phyloP scores from a whole-genome alignment of 1,140 invertebrate genomes.

The Drosophila kepulauana region DNA sequence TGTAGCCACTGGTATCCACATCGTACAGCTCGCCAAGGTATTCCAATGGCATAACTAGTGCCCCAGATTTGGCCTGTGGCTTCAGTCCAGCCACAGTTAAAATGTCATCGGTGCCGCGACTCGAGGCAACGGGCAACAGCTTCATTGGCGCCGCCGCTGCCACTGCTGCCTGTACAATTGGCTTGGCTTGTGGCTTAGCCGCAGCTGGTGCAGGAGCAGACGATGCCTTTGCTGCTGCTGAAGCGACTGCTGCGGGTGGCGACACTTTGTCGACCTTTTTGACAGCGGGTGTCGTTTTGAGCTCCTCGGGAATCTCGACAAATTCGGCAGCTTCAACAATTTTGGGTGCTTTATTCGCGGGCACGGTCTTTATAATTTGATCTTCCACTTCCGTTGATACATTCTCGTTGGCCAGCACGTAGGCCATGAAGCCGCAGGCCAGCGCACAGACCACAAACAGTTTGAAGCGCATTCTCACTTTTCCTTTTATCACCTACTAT shows the following conservation, averaged over 20 bases:
- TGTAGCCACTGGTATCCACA: conserved; percentile 71
- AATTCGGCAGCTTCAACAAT: conserved; percentile 45
- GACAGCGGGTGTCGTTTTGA: conserved; percentile 26
- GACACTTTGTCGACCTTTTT: conserved; percentile 43
- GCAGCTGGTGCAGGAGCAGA: neutral
- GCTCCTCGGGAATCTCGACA: conserved; percentile 44
- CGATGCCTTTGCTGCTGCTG: conserved; percentile 3
- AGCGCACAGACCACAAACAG: conserved; percentile 77
- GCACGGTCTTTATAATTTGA: conserved; percentile 45
- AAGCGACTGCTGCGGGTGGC: neutral
- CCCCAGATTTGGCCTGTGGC: conserved; percentile 63
- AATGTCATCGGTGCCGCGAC: conserved; percentile 68
- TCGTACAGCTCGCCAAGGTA: conserved; percentile 79
- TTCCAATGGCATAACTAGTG: conserved; percentile 60
- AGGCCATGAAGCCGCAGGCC: conserved; percentile 77
- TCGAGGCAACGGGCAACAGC: conserved; percentile 53
- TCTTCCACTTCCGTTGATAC: conserved; percentile 74
- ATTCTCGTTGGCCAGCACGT: conserved; percentile 79
- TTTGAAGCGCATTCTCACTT: conserved; percentile 81
- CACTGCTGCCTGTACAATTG: conserved; percentile 6
- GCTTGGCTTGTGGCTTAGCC: conserved; percentile 8
- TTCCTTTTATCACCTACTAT: conserved; percentile 38
- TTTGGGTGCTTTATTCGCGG: conserved; percentile 47
- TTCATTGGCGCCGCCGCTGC: neutral
- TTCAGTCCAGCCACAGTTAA: conserved; percentile 66